A percentile compares a stretch with the other conserved stretches of the same genome.
These are phyloP conservation scores for Aspidoscelis tigris DNA, from an alignment of 2,113 vertebrate species.

Conservation along the genomic window DNA sequence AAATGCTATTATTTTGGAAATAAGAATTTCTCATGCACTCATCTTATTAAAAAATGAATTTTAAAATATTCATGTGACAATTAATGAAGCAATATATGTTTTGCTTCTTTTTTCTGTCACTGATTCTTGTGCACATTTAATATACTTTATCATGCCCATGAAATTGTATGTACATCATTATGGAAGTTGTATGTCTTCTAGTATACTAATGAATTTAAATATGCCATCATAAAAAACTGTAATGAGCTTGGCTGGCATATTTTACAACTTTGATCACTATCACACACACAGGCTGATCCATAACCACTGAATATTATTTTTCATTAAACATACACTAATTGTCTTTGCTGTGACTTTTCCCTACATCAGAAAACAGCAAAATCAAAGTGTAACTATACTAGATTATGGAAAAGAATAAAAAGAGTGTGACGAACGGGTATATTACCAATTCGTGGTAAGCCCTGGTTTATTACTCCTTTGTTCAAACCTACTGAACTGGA, in stretches of 20 bases:
- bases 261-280: constrained; percentile 55
- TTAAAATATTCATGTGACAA: background rate
- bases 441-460: no score
- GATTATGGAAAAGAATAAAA: no score
- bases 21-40: no score
- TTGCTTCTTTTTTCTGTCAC: constrained; percentile 4
- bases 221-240: constrained; percentile 50
- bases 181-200: constrained; percentile 42
- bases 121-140: constrained; percentile 40
- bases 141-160: constrained; percentile 30
- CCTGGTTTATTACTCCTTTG: background rate
- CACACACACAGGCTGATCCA: constrained; percentile 59
- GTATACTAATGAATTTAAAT: constrained; percentile 57
- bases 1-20: no score
- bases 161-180: constrained; percentile 12
- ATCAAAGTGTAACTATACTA: no score
- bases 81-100: background rate
- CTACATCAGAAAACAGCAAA: background rate
- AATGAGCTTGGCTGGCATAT: constrained; percentile 56
- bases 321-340: constrained; percentile 58
- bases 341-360: constrained; percentile 56
- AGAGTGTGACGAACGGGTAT: no score
- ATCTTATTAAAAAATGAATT: background rate
- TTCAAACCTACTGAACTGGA: background rate
- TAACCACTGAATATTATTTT: constrained; percentile 57